Evolutionary conservation across 1,140 invertebrate genomes (phyloP).

Genomic region (Pogonomyrmex barbatus): DNA sequence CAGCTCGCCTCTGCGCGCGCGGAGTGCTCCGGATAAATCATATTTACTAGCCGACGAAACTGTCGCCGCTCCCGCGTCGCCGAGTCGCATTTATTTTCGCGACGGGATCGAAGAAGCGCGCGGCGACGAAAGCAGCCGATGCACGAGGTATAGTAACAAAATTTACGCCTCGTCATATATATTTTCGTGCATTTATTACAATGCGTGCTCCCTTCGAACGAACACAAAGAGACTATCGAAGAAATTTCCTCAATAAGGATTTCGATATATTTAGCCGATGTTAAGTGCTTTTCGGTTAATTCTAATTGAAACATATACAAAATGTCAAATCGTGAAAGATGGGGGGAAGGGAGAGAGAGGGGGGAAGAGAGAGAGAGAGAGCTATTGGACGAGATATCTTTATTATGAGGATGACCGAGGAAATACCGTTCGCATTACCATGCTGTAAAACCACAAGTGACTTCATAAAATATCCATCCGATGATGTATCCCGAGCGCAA

Average conservation of each 20-base stretch:
- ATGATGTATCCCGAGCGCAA: conserved; percentile 50
- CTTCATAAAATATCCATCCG: conserved; percentile 72
- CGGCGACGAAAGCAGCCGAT: not conserved
- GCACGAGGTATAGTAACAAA: conserved; percentile 43
- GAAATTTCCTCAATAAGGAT: not conserved
- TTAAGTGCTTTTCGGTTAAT: conserved; percentile 8
- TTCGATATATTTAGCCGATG: not conserved
- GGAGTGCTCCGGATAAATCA: conserved; percentile 62
- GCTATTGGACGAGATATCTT: not conserved
- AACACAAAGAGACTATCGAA: not conserved
- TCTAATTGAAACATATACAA: not conserved
- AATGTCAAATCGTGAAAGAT: conserved; percentile 39
- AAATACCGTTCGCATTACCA: conserved; percentile 47
- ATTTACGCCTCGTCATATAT: conserved; percentile 26
- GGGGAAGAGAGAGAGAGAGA: not conserved
- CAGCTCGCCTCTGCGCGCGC: conserved; percentile 48
- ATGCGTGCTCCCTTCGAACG: not conserved
- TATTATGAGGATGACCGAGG: conserved; percentile 19
- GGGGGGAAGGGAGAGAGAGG: not conserved
- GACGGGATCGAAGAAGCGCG: conserved; percentile 24
- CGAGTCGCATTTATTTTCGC: conserved; percentile 33
- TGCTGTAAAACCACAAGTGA: conserved; percentile 60
- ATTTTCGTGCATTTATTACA: not conserved
- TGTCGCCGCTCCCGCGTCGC: conserved; percentile 9
- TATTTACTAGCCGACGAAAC: conserved; percentile 51